Evolutionary conservation across 2,888 invertebrate species (phyloP).

Genomic region (Lymantria dispar): DNA sequence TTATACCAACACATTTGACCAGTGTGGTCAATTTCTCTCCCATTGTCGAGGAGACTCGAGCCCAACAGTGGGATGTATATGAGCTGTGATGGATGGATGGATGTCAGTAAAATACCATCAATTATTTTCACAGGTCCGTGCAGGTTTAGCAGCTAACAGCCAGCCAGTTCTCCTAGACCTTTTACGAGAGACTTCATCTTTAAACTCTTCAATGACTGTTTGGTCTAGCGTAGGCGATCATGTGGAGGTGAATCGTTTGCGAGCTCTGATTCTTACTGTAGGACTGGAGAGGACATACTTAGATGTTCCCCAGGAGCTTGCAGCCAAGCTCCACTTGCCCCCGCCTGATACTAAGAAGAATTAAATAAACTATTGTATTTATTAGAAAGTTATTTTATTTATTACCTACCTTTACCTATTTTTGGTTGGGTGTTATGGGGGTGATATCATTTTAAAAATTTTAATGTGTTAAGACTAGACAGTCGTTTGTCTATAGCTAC

Average conservation of each 20-base stretch:
- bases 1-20: no score
- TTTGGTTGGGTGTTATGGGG: no score
- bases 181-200: slow-evolving; percentile 72
- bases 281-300: slow-evolving; percentile 87
- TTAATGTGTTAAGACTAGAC: no score
- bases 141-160: slow-evolving; percentile 85
- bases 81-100: no score
- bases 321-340: slow-evolving; percentile 73
- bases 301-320: slow-evolving; percentile 87
- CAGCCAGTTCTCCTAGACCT: slow-evolving; percentile 83
- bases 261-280: slow-evolving; percentile 84
- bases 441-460: no score
- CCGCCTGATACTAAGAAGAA: slow-evolving; percentile 51
- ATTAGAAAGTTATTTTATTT: slow-evolving; percentile 1
- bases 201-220: slow-evolving; percentile 87
- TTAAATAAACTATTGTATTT: slow-evolving; percentile 37
- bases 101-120: background rate
- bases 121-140: slow-evolving; percentile 55
- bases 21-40: no score
- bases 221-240: slow-evolving; percentile 88
- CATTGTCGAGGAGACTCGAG: no score
- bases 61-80: no score
- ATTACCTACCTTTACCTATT: no score
- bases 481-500: no score
- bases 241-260: slow-evolving; percentile 85